phyloP scores from a whole-genome alignment of 2,888 invertebrate species.

The Drosophila mimica region DNA sequence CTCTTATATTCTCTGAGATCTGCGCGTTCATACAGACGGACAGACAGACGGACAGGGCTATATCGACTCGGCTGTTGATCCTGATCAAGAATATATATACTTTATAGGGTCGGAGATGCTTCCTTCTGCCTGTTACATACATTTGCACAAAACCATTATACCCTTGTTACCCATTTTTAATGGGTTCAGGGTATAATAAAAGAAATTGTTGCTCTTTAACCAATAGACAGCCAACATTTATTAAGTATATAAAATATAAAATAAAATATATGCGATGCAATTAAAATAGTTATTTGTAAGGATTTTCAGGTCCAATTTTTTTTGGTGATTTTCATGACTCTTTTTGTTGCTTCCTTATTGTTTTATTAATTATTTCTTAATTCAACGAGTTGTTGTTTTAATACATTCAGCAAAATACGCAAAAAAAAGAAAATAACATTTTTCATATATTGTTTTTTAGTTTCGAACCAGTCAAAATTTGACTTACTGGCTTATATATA shows the following conservation, averaged over 20 bases:
- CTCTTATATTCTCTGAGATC: too few relatives aligned
- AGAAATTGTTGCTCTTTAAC: background rate
- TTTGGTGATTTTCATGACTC: background rate
- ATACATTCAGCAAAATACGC: background rate
- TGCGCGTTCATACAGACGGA: too few relatives aligned
- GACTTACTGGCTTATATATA: background rate
- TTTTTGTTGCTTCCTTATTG: background rate
- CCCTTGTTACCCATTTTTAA: too few relatives aligned
- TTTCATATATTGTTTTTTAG: too few relatives aligned
- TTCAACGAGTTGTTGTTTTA: background rate
- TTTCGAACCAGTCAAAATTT: background rate
- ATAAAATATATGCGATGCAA: background rate
- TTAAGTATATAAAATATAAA: background rate
- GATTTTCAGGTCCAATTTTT: background rate
- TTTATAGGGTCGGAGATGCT: too few relatives aligned
- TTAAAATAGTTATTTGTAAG: background rate
- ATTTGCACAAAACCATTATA: too few relatives aligned
- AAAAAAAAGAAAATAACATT: background rate
- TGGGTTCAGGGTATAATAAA: too few relatives aligned
- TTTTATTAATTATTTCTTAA: background rate
- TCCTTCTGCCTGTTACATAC: too few relatives aligned
- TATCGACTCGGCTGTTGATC: too few relatives aligned
- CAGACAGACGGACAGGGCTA: too few relatives aligned
- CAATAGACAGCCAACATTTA: slow-evolving; percentile 1
- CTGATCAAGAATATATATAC: too few relatives aligned